Evolutionary conservation across 2,113 vertebrate species (phyloP), one percentile per base, ranked within the genome.

Genomic region (Procavia capensis): DNA sequence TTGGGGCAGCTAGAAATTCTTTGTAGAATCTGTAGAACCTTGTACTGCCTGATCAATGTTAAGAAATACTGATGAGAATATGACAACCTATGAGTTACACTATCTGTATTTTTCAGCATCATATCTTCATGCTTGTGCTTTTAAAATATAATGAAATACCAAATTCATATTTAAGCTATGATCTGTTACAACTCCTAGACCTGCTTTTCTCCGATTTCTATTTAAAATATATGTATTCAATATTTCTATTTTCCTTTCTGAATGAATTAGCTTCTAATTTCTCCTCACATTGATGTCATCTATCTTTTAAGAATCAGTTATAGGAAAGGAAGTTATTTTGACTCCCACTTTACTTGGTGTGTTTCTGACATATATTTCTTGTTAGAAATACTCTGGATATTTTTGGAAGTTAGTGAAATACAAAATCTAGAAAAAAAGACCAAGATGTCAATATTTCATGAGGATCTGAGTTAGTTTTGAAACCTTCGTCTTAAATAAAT

Each of bases 341-440:
- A 68, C 10, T 92, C n/a, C 75, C 47, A 91, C 20, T 88, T 84
- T 31, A 66, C 79, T 70, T 25, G 45, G 34, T 39, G 2, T 57
- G 70, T 91, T 70, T 59, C 41, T 87, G 13, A 81, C 59, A 76
- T 57, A 7, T 13, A 47, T 75, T 87, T 86, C n/a, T 70, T 89
- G n/a, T 61, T 91, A 76, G 20, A 39, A 39, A 39, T 34, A 82
- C 50, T 85, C 17, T 0, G 4, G 22, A 9, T 90, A 54, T 64
- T 45, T 95, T 76, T 89, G 80, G 90, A 96, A 96, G 72, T 80
- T 72, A 29, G 39, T 76, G 72, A 97, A 96, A 92, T 91, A 54
- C 41, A 74, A 25, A 79, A 66, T 70, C 13, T 83, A 61, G 50
- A 1, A n/a, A 39, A 78, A 72, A 7, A 96, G n/a, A 88, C 0